phyloP scores from a whole-genome alignment of 1,140 invertebrate species.

The Lethocerus indicus region DNA sequence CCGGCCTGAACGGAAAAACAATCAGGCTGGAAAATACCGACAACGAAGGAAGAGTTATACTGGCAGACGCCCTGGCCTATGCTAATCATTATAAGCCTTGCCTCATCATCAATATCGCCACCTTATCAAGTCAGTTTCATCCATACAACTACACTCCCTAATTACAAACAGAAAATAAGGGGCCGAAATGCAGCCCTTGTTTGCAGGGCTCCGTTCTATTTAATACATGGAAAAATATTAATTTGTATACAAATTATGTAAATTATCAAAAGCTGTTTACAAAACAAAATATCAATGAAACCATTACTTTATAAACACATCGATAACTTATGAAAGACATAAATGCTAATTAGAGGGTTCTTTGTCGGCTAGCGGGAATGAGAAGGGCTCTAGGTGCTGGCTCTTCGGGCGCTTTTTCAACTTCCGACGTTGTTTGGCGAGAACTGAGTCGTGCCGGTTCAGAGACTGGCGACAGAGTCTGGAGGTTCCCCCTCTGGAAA shows the following conservation, averaged over 20 bases:
- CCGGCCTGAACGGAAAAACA: conserved; percentile 67
- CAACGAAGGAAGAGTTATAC: conserved; percentile 37
- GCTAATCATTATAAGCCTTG: conserved; percentile 33
- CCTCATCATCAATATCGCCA: conserved; percentile 40
- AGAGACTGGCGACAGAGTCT: conserved; percentile 34
- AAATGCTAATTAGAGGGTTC: no score
- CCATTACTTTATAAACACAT: no score
- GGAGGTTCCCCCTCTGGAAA: conserved; percentile 37
- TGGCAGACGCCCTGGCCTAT: conserved; percentile 37
- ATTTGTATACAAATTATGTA: no score
- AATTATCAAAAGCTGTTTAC: no score
- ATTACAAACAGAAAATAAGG: no score
- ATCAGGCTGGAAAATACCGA: conserved; percentile 42
- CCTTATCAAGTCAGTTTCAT: conserved; percentile 34
- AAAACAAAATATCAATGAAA: no score
- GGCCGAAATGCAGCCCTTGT: no score
- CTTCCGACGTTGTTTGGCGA: conserved; percentile 27
- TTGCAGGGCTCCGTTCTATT: no score
- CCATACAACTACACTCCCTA: no score
- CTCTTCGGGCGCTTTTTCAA: conserved; percentile 38
- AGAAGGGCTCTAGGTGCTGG: conserved; percentile 32
- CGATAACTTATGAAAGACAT: no score
- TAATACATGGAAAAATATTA: no score
- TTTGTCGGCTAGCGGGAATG: conserved; percentile 32
- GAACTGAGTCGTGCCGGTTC: conserved; percentile 23